Evolutionary conservation across 2,888 invertebrate genomes (phyloP), one percentile per base, ranked within the genome.

Genomic region (Carterocephalus palaemon): DNA sequence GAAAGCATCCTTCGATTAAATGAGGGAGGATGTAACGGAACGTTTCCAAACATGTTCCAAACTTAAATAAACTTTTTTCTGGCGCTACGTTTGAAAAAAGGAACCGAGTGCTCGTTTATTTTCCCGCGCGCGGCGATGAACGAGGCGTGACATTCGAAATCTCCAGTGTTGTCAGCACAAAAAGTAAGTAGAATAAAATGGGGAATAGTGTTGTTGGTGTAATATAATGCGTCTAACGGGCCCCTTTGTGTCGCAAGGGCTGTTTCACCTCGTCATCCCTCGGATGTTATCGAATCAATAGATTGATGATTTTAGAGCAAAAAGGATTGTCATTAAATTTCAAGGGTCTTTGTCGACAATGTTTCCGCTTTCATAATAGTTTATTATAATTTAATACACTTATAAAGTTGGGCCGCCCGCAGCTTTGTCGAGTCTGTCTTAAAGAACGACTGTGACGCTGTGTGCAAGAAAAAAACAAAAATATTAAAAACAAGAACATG

Each of bases 131-230:
- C 54, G 56, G 66, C 77, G 74, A 75, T 75, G 81, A 82, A 84
- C 82, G 74, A 85, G 83, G 79, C 85, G 84, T 84, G 84, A 84
- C 85, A 84, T 76, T 83, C 54, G 71, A 82, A 83, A 83, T 76
- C 73, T 76, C 72, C 70, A 73, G 64, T 77, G 77, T 73, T 77
- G 77, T 72, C 75, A 77, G 75, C 67, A 49, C 52, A 70, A 77
- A 76, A 75, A 77, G n/a, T n/a, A n/a, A 75, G 69, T 57, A 52
- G 54, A 66, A 67, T 64, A 66, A 61, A 62, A 62, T 63, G 63
- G 72, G 75, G 75, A 73, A 79, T 75, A 72, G 74, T 71, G 71
- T 75, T 75, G 70, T 75, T 74, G 70, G 75, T 70, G 67, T 75
- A 68, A 75, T 79, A 77, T 80, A 82, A 83, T 76, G 81, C 79